A percentile compares a stretch with the other conserved stretches of the same genome.
These are phyloP conservation scores for Pseudomyrmex pallidus DNA, from an alignment of 1,140 invertebrate species.

Conservation along the genomic window DNA sequence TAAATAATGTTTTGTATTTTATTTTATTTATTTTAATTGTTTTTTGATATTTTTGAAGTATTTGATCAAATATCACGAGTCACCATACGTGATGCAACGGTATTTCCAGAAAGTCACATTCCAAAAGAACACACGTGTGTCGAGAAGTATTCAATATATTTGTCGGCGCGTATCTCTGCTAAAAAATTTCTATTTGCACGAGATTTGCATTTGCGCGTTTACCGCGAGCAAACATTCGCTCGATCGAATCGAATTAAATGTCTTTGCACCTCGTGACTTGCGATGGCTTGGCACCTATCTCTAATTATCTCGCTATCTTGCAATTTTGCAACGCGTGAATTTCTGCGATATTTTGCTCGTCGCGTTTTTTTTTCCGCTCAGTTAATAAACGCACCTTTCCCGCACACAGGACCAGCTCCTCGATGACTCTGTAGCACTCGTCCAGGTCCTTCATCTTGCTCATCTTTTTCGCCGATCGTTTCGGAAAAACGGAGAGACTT, in stretches of 20 bases:
- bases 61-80: neutral
- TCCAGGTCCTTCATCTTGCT: slow-evolving; percentile 76
- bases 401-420: slow-evolving; percentile 83
- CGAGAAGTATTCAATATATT: too few species aligned
- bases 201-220: neutral
- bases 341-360: neutral
- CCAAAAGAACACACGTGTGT: too few species aligned
- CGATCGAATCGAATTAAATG: neutral
- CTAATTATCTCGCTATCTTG: slow-evolving; percentile 1
- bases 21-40: too few species aligned
- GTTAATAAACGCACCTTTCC: slow-evolving; percentile 82
- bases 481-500: too few species aligned
- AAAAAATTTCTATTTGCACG: neutral
- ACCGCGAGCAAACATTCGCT: neutral
- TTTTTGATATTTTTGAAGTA: too few species aligned
- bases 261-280: slow-evolving; percentile 30
- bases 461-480: slow-evolving; percentile 56
- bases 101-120: neutral
- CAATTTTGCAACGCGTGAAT: neutral
- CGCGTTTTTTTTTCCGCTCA: neutral
- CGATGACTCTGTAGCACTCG: slow-evolving; percentile 81
- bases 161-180: neutral
- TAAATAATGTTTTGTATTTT: too few species aligned
- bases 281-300: slow-evolving; percentile 24
- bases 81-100: too few species aligned